Conservation (phyloP, 2,797 vertebrate genomes). For the Dallia pectoralis region DNA sequence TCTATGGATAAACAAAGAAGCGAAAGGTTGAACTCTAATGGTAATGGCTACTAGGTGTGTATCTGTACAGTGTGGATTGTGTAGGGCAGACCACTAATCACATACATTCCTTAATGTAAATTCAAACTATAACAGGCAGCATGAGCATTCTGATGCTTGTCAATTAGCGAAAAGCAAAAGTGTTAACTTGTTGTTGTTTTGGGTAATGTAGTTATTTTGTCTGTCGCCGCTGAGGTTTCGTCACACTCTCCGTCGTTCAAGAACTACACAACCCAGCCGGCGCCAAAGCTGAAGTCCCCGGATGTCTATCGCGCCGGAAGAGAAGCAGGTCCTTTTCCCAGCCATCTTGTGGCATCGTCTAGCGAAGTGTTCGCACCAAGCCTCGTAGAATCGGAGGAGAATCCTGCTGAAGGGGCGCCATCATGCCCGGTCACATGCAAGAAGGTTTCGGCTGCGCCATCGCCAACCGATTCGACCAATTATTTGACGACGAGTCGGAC, state of each 20-base stretch:
- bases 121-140: not conserved
- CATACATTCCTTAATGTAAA: not conserved
- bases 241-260: not conserved
- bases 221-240: fast-evolving
- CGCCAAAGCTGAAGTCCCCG: constrained; percentile 76
- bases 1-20: not conserved
- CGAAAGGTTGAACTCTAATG: not conserved
- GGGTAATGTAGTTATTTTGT: constrained; percentile 51
- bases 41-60: not conserved
- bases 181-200: constrained; percentile 29
- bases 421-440: constrained; percentile 99
- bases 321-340: constrained; percentile 92
- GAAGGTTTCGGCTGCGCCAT: constrained; percentile 97
- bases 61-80: not conserved
- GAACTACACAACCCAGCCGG: constrained; percentile 78
- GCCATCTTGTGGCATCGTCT: constrained; percentile 97
- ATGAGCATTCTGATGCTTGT: constrained; percentile 8
- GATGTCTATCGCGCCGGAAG: constrained; percentile 94
- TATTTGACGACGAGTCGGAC: constrained; percentile 97
- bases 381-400: constrained; percentile 96
- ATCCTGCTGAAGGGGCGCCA: constrained; percentile 96
- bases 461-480: constrained; percentile 95
- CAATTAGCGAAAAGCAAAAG: not conserved
- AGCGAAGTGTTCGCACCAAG: constrained; percentile 89
- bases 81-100: not conserved